Conservation (phyloP, 2,888 invertebrate genomes). For the Busseola fusca region DNA sequence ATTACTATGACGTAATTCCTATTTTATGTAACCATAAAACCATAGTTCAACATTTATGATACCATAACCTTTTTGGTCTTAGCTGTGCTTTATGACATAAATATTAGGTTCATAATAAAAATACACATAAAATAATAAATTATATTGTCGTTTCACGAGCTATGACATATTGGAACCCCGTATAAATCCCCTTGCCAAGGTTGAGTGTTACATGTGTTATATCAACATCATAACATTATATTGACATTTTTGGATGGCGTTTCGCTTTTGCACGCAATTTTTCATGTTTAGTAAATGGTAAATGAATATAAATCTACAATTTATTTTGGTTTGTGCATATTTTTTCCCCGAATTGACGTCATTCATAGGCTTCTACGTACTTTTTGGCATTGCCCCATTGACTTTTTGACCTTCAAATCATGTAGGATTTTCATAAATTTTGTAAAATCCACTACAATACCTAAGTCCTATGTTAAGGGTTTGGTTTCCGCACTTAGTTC, state of each 20-base stretch:
- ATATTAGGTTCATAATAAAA: conserved; percentile 39
- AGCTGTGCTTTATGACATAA: conserved; percentile 11
- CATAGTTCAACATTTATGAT: conserved; percentile 36
- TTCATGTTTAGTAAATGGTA: conserved; percentile 18
- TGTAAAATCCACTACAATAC: background rate
- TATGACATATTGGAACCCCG: conserved; percentile 24
- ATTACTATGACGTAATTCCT: conserved; percentile 1
- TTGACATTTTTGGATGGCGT: conserved; percentile 15
- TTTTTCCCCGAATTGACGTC: conserved; percentile 5
- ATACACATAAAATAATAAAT: conserved; percentile 37
- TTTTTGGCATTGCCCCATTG: background rate
- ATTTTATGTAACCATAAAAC: conserved; percentile 17
- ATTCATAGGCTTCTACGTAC: conserved; percentile 4
- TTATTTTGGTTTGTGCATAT: conserved; percentile 16
- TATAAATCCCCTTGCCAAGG: conserved; percentile 40
- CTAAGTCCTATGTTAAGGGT: too few relatives aligned
- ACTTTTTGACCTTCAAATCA: conserved; percentile 3
- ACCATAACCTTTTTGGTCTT: conserved; percentile 20
- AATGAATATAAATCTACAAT: background rate
- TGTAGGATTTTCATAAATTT: background rate
- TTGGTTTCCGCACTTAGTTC: too few relatives aligned
- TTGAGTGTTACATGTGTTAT: conserved; percentile 34
- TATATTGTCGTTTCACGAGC: conserved; percentile 30
- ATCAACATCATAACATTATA: conserved; percentile 28
- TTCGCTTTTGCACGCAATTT: conserved; percentile 43